Evolutionary conservation across 2,113 vertebrate genomes (phyloP).

Genomic region (Lepisosteus osseus): DNA sequence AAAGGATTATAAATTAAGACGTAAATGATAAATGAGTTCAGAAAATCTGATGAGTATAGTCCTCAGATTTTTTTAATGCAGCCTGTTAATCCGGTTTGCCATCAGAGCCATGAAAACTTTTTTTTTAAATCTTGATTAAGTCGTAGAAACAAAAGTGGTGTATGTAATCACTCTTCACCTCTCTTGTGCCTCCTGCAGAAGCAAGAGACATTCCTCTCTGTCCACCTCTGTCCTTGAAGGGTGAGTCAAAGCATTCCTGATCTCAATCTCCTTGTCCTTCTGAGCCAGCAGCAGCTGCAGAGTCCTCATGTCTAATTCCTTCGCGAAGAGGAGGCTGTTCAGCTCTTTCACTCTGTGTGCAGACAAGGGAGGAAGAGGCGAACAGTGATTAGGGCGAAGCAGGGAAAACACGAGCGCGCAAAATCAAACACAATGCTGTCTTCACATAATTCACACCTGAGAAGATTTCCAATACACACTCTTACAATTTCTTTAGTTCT

Average conservation of each 20-base stretch:
- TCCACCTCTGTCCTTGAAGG: background rate
- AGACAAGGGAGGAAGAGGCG: background rate
- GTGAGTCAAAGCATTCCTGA: background rate
- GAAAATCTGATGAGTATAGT: background rate
- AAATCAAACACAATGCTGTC: too few relatives aligned
- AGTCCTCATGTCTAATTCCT: background rate
- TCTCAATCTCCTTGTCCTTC: constrained; percentile 1
- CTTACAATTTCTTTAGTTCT: too few relatives aligned
- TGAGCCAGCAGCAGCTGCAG: background rate
- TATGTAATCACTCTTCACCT: constrained; percentile 4
- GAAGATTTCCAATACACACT: too few relatives aligned
- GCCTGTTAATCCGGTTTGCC: background rate
- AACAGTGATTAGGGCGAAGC: too few relatives aligned
- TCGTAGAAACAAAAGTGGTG: background rate
- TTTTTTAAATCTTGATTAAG: background rate
- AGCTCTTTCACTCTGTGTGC: constrained; percentile 3
- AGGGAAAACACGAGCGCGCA: too few relatives aligned
- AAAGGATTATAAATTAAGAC: background rate
- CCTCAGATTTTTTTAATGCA: background rate
- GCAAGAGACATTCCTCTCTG: constrained; percentile 13
- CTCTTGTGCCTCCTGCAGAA: background rate
- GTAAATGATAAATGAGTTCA: background rate
- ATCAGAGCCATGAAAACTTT: background rate
- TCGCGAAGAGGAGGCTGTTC: constrained; percentile 2
- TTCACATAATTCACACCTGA: too few relatives aligned